phyloP scores from a whole-genome alignment of 1,140 invertebrate species.

The Wiebesia pumilae region DNA sequence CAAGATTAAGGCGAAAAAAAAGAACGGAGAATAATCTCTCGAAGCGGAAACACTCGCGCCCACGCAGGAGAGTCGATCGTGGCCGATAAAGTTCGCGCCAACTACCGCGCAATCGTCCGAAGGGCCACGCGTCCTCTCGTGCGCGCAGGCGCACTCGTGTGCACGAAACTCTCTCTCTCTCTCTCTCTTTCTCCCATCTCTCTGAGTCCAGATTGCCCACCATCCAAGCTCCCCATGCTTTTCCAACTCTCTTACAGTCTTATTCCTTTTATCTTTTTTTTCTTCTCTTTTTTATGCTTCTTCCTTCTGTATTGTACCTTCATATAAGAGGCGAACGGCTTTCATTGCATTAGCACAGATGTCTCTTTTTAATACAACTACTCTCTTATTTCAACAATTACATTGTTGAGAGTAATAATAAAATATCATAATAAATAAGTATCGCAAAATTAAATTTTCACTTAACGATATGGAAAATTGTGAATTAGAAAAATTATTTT shows the following conservation, averaged over 20 bases:
- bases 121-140: constrained; percentile 55
- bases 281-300: background rate
- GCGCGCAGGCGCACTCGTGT: constrained; percentile 45
- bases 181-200: background rate
- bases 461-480: too few species aligned
- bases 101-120: constrained; percentile 60
- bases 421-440: too few species aligned
- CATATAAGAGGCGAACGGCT: constrained; percentile 1
- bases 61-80: constrained; percentile 31
- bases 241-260: background rate
- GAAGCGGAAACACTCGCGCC: constrained; percentile 47
- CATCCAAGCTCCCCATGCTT: background rate
- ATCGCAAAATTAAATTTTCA: too few species aligned
- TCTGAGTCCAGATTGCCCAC: background rate
- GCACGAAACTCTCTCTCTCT: constrained; percentile 27
- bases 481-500: too few species aligned
- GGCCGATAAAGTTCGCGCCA: constrained; percentile 39
- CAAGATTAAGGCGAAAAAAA: background rate
- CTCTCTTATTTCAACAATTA: too few species aligned
- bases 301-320: constrained; percentile 6
- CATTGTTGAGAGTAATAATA: too few species aligned
- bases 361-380: constrained; percentile 1
- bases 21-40: constrained; percentile 18
- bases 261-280: background rate
- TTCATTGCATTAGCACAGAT: background rate